These are phyloP conservation scores for Melanerpes formicivorus DNA, from an alignment of 2,113 vertebrate genomes.

Conservation along the genomic window DNA sequence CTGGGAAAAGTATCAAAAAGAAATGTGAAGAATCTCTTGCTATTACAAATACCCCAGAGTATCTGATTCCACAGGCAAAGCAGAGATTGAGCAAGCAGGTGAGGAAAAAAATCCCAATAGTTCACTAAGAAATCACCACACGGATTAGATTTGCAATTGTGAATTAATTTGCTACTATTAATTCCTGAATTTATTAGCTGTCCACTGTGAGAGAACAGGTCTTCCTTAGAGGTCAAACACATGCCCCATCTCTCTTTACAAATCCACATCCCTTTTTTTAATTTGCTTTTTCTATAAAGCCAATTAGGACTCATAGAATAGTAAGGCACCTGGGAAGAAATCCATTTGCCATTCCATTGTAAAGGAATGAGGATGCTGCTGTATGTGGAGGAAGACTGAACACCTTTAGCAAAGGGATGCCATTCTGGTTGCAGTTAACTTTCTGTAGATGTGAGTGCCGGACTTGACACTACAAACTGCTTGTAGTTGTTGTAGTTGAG, in stretches of 20 bases:
- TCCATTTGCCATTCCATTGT: background rate
- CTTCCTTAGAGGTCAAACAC: background rate
- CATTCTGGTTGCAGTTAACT: background rate
- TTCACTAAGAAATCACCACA: background rate
- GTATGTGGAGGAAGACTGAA: background rate
- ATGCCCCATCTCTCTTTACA: background rate
- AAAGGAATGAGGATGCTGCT: background rate
- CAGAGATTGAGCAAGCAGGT: background rate
- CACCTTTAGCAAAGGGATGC: background rate
- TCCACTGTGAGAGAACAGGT: background rate
- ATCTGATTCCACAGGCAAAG: background rate
- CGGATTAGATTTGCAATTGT: background rate
- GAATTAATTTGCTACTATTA: background rate
- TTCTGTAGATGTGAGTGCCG: background rate
- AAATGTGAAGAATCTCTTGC: background rate
- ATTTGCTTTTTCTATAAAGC: background rate
- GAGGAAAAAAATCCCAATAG: background rate
- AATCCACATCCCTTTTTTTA: background rate
- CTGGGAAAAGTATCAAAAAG: background rate
- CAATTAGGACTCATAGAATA: background rate
- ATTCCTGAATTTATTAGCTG: background rate
- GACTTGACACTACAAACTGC: background rate
- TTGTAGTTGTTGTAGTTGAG: background rate
- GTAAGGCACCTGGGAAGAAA: background rate
- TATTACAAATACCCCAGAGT: background rate